Evolutionary conservation across 1,140 invertebrate species (phyloP).

Genomic region (Apocrypta bakeri): DNA sequence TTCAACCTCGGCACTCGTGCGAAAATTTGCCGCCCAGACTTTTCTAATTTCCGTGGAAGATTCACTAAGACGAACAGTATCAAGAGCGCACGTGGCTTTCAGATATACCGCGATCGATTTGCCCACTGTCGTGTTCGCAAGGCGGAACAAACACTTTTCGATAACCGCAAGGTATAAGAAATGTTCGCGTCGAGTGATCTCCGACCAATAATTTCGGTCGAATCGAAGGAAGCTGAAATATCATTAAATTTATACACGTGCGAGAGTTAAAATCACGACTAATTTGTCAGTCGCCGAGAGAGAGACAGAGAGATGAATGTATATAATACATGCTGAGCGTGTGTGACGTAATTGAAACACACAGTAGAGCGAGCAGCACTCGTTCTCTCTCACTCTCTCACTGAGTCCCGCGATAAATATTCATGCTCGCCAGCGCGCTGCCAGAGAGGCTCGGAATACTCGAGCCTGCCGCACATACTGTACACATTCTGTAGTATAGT

Average conservation of each 20-base stretch:
- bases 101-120: neutral
- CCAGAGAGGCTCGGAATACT: neutral
- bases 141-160: too few species aligned
- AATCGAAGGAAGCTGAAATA: neutral
- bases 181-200: too few species aligned
- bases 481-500: neutral
- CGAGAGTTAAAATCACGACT: neutral
- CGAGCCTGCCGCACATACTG: neutral
- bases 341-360: conserved; percentile 38
- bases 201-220: neutral
- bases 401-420: conserved; percentile 22
- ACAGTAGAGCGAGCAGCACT: neutral
- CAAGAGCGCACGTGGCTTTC: too few species aligned
- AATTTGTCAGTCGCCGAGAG: neutral
- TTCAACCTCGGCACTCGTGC: too few species aligned
- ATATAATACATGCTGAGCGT: neutral
- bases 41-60: conserved; percentile 25
- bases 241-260: neutral
- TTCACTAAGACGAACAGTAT: neutral
- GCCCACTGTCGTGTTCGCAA: neutral
- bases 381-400: neutral
- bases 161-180: too few species aligned
- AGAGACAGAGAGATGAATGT: neutral
- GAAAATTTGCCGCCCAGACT: neutral
- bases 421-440: conserved; percentile 4